Conservation (phyloP, 2,888 invertebrate species). For the Leptothorax acervorum region DNA sequence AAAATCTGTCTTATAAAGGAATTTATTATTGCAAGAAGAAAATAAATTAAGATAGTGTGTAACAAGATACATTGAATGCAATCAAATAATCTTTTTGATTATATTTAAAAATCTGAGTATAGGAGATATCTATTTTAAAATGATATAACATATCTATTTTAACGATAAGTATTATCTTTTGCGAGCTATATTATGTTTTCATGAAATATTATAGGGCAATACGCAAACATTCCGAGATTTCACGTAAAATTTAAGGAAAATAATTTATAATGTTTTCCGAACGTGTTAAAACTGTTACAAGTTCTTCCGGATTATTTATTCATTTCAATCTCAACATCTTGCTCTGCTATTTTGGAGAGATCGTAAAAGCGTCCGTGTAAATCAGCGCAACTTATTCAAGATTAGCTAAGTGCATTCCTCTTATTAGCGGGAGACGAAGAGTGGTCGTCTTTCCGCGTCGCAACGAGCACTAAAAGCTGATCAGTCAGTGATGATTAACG, state of each 20-base stretch:
- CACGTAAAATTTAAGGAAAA: neutral
- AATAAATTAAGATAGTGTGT: neutral
- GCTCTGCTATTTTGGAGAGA: neutral
- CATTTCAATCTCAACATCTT: neutral
- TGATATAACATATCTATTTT: neutral
- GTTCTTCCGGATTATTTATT: neutral
- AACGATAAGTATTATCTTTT: neutral
- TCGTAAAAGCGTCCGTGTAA: slow-evolving; percentile 7
- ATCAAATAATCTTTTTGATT: neutral
- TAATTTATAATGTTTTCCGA: neutral
- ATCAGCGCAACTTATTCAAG: slow-evolving; percentile 11
- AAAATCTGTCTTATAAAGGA: neutral
- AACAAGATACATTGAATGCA: neutral
- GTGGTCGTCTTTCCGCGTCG: neutral
- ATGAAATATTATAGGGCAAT: neutral
- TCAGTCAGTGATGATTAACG: slow-evolving; percentile 1
- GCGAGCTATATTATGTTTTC: neutral
- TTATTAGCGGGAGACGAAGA: neutral
- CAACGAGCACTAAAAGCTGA: neutral
- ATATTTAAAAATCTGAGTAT: neutral
- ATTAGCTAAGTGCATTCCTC: slow-evolving; percentile 12
- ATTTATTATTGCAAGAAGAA: slow-evolving; percentile 1
- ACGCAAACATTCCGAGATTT: neutral
- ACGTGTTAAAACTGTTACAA: neutral
- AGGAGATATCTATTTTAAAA: neutral